Base-by-base conservation (phyloP, 2,888 invertebrate genomes). In the Scaptomyza cyrtandrae region DNA sequence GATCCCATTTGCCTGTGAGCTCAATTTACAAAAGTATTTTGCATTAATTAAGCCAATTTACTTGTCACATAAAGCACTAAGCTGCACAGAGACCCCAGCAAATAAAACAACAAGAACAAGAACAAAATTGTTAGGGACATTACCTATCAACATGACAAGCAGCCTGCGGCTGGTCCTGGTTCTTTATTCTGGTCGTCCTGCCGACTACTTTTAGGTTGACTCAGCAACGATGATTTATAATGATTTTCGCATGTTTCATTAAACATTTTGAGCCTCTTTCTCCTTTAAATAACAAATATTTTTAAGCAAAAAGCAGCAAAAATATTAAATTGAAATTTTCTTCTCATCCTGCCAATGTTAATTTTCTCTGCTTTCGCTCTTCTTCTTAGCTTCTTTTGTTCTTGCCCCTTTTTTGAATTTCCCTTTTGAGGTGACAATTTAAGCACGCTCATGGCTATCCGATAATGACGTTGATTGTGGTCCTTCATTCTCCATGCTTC, bases 41-140 rank as follows among this genome's bases (percentile, higher is more conserved):
- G 64, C 70, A 84, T 86, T 71, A 84, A 86, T 86, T 86, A 84
- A 78, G 58, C 59, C 81, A 78, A 86, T 84, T 86, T 71, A 67
- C 57, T 54, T 68, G 62, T 48, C 54, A 41, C 37, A 59, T 31
- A 72, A 68, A 60, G 52, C 48, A 63, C 19, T 31, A 57, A 54
- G 54, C 76, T 54, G 33, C 35, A 39, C 24, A 16, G 44, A 31
- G 16, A 16, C 11, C 39, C 50, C 35, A 35, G 16, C 19, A 50
- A 19, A 24, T 9, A 16, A 9, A 9, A n/a, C 9, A 52, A 37
- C 24, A n/a, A 24, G 6, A 62, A 29, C 10, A 31, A 35, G 46
- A 49, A 37, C 14, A 37, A 53, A 31, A 29, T 10, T 55, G 24
- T 48, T 39, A 52, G 7, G 11, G 50, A 55, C 14, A 55, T n/a